Percentiles rank a stretch among this genome's conserved stretches.
These are phyloP conservation scores for Melieria picta DNA, from an alignment of 2,888 invertebrate genomes.

Conservation along the genomic window DNA sequence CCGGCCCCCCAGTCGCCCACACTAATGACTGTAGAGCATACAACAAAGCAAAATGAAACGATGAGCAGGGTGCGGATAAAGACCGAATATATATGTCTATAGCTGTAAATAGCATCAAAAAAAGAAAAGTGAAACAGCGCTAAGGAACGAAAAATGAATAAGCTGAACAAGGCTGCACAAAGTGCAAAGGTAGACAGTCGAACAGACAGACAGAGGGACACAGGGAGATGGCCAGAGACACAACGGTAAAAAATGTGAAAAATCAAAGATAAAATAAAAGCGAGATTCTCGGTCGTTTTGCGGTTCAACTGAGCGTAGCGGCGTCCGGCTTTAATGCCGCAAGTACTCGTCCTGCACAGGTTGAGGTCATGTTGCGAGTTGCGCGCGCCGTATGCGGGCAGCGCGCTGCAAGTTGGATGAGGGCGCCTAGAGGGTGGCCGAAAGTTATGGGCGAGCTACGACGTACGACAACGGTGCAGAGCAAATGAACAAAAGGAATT, in stretches of 20 bases:
- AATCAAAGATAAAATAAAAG: slow-evolving; percentile 48
- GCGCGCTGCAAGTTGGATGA: neutral
- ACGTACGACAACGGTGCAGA: neutral
- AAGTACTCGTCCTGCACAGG: neutral
- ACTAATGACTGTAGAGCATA: neutral
- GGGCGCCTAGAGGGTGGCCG: neutral
- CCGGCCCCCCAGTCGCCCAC: too few species aligned
- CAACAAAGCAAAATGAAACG: neutral
- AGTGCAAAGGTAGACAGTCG: too few species aligned
- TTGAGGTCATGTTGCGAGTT: neutral
- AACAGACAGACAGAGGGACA: slow-evolving; percentile 6
- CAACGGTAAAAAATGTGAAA: slow-evolving; percentile 36
- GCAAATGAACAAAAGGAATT: slow-evolving; percentile 41
- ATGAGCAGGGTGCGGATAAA: neutral
- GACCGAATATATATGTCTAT: neutral
- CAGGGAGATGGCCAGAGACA: slow-evolving; percentile 12
- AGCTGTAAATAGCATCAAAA: neutral
- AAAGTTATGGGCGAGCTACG: neutral
- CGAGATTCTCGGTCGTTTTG: slow-evolving; percentile 55
- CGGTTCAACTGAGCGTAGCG: slow-evolving; percentile 60
- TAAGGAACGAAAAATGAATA: slow-evolving; percentile 19
- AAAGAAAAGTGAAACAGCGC: slow-evolving; percentile 15
- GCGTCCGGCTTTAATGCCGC: neutral
- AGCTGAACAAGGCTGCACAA: too few species aligned
- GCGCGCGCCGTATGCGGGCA: neutral